Percentiles rank a stretch among this genome's conserved stretches.
Conservation (phyloP, 2,113 vertebrate species). For the Amblyopsis rosae region DNA sequence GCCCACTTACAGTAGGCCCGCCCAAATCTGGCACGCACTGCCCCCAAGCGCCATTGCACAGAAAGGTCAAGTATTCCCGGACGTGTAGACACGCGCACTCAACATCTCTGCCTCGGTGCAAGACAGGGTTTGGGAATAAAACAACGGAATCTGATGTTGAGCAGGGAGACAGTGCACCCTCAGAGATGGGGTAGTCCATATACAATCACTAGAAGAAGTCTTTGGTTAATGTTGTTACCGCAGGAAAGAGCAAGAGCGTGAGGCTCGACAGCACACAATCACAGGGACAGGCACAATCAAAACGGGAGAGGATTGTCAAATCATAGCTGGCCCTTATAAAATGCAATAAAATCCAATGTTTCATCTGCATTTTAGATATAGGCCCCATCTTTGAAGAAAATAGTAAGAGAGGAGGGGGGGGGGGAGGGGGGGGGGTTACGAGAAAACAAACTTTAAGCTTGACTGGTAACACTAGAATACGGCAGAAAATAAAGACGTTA, state of each 20-base stretch:
- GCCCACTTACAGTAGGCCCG: constrained; percentile 72
- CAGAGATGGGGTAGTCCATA: constrained; percentile 54
- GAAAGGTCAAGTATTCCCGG: constrained; percentile 12
- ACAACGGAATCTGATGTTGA: constrained; percentile 30
- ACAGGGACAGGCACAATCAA: constrained; percentile 48
- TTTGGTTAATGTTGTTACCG: constrained; percentile 80
- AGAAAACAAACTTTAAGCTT: constrained; percentile 13
- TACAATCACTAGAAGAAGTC: constrained; percentile 84
- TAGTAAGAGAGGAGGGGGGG: constrained; percentile 7
- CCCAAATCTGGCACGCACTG: constrained; percentile 68
- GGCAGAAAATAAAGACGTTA: constrained; percentile 40
- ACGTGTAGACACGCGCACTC: constrained; percentile 44
- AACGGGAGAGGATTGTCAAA: constrained; percentile 74
- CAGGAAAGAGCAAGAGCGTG: constrained; percentile 59
- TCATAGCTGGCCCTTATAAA: constrained; percentile 40
- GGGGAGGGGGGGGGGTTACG: constrained; percentile 21
- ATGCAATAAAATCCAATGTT: too few relatives aligned
- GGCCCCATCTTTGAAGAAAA: constrained; percentile 6
- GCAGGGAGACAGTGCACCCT: constrained; percentile 56
- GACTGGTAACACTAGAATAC: neutral
- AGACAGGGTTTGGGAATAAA: constrained; percentile 9
- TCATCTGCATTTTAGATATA: neutral
- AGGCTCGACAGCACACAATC: constrained; percentile 42
- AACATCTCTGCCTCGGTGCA: constrained; percentile 7
- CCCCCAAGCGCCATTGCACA: constrained; percentile 67